phyloP scores from a whole-genome alignment of 2,113 vertebrate species.

The Azemiops feae region DNA sequence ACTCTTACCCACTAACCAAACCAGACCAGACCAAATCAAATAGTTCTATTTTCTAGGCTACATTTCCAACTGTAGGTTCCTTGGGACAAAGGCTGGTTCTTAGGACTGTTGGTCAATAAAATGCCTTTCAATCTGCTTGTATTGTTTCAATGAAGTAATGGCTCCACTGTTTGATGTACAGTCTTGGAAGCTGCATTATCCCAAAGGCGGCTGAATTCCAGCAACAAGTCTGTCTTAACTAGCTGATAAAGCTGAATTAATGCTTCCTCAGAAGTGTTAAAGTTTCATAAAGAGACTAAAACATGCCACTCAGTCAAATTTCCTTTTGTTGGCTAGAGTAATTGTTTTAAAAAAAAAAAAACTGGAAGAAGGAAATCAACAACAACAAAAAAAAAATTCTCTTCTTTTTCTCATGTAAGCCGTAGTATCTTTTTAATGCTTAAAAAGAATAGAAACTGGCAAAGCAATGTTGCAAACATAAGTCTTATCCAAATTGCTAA shows the following conservation, averaged over 20 bases:
- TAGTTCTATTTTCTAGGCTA: not conserved
- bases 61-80: not conserved
- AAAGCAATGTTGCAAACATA: not conserved
- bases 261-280: slow-evolving; percentile 11
- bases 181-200: slow-evolving; percentile 14
- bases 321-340: not conserved
- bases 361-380: fast-evolving
- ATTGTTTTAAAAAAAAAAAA: not conserved
- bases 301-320: not conserved
- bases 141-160: not conserved
- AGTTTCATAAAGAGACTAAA: slow-evolving; percentile 12
- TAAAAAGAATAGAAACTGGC: not conserved
- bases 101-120: not conserved
- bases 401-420: not conserved
- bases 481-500: not conserved
- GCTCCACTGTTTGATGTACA: not conserved
- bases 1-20: not conserved
- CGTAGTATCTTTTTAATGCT: not conserved
- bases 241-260: slow-evolving; percentile 10
- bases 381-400: not conserved
- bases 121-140: not conserved
- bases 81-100: not conserved
- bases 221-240: slow-evolving; percentile 23
- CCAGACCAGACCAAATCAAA: not conserved
- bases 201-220: not conserved